phyloP scores from a whole-genome alignment of 2,888 invertebrate species.

The Uropetala carovei region DNA sequence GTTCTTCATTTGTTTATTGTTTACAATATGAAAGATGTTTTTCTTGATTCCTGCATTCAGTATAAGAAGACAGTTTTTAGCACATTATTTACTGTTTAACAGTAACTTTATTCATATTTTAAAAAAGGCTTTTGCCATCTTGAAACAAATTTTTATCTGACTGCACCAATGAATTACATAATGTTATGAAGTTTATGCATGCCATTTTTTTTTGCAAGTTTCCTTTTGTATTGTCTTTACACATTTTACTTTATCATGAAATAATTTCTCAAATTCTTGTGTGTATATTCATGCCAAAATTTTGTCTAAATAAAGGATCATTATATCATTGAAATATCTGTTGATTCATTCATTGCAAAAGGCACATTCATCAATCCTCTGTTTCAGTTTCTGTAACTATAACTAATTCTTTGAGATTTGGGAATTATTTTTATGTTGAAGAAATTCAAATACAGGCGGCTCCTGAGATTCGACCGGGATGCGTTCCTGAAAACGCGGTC shows the following conservation, averaged over 20 bases:
- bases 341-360: neutral
- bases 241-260: conserved; percentile 41
- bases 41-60: too few species aligned
- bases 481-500: too few species aligned
- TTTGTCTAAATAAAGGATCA: conserved; percentile 49
- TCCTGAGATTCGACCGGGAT: too few species aligned
- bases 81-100: too few species aligned
- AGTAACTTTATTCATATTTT: neutral
- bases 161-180: neutral
- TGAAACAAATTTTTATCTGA: neutral
- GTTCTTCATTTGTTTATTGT: neutral
- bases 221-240: neutral
- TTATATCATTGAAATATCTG: neutral
- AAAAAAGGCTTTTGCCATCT: neutral
- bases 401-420: too few species aligned
- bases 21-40: too few species aligned
- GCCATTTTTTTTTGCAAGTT: conserved; percentile 1
- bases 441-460: too few species aligned
- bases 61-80: too few species aligned
- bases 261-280: conserved; percentile 52
- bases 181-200: neutral
- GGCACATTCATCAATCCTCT: neutral
- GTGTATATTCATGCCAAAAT: conserved; percentile 43
- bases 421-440: too few species aligned
- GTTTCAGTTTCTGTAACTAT: neutral